Base-by-base conservation (phyloP, 2,888 invertebrate species). In the Callyntrura sp. region DNA sequence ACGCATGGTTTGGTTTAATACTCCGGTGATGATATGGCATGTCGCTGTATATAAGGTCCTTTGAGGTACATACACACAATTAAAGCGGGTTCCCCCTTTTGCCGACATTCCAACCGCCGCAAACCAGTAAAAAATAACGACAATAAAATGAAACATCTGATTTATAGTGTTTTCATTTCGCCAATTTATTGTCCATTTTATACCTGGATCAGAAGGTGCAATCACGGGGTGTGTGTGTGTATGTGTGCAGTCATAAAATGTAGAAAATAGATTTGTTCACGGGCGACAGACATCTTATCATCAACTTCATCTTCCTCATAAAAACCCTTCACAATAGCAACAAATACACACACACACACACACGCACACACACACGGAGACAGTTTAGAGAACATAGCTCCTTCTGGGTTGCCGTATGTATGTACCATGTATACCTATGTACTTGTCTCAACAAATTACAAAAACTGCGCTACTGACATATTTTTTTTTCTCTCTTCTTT, bases 101-200 rank as follows among this genome's bases (percentile, higher is more conserved):
- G 20, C 20, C 14, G 28, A 17, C 17, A 65, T 17, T 17, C 65
- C 8, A 45, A 73, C 20, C 45, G 45, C 85, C 76, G 85, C 85
- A 85, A 85, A 73, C 85, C 85, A 85, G 76, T 20, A 85, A 60
- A 85, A 9, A 45, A 43, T 48, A 45, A 73, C n/a, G 45, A 70
- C 6, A 35, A 43, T 3, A 43, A 45, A 45, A 73, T 17, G 45
- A 28, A 17, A 45, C 43, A 25, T 48, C 73, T n/a, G n/a, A 73
- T 48, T 45, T 73, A 62, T 20, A 23, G 20, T 4, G 3, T 62
- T 51, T 51, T 35, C 35, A 35, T 35, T 35, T 51, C 51, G n/a
- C 62, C 62, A 35, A 17, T 20, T 62, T 62, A 62, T 62, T 62
- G 60, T 62, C 17, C 25, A 8, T 17, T 20, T 62, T 62, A 20